These are phyloP conservation scores for Platyura marginata DNA, from an alignment of 1,140 invertebrate genomes.

Conservation along the genomic window DNA sequence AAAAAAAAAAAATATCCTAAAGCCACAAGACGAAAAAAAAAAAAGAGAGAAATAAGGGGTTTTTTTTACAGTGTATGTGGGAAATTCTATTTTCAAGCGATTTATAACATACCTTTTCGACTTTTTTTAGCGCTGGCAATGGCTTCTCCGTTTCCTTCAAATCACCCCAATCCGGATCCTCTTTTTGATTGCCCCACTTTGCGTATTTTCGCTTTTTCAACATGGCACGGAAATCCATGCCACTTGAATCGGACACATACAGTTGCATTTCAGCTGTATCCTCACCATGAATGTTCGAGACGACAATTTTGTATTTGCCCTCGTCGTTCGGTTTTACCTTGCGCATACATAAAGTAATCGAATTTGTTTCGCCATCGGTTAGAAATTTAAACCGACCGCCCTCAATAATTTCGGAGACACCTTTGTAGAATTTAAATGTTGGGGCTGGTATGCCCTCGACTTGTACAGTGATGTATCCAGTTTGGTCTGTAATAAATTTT, in stretches of 20 bases:
- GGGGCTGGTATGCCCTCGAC: constrained; percentile 86
- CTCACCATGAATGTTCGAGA: constrained; percentile 85
- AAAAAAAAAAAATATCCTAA: too few species aligned
- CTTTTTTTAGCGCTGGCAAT: constrained; percentile 69
- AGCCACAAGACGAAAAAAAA: background rate
- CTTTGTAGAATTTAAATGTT: constrained; percentile 92
- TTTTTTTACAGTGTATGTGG: background rate
- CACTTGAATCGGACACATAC: constrained; percentile 90
- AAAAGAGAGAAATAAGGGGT: background rate
- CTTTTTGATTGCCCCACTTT: constrained; percentile 80
- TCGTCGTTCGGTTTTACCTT: constrained; percentile 96
- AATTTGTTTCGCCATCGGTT: constrained; percentile 75
- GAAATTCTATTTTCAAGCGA: too few species aligned
- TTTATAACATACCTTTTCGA: constrained; percentile 62
- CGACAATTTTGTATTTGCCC: constrained; percentile 83
- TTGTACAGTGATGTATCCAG: constrained; percentile 69
- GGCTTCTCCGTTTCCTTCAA: constrained; percentile 83
- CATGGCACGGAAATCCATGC: constrained; percentile 97
- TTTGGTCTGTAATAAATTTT: constrained; percentile 44
- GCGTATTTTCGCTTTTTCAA: constrained; percentile 92
- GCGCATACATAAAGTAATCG: constrained; percentile 82
- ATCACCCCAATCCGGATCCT: constrained; percentile 79
- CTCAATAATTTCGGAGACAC: constrained; percentile 75
- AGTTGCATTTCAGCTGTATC: constrained; percentile 88
- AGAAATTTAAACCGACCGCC: constrained; percentile 83